Conservation (phyloP, 2,113 vertebrate genomes). For the Rissa tridactyla region DNA sequence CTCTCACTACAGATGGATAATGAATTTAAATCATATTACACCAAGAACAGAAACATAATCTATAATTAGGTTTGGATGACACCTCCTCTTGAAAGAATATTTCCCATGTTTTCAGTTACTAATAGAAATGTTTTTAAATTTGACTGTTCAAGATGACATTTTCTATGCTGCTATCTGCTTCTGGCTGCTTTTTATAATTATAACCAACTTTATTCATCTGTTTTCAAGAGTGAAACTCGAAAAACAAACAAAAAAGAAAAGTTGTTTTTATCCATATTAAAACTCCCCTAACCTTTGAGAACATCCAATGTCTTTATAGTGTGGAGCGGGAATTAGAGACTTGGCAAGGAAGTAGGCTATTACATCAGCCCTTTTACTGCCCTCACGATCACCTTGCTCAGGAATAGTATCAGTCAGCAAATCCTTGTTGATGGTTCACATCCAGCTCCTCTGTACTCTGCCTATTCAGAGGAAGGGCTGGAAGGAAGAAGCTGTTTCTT, state of each 20-base stretch:
- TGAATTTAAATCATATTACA: constrained; percentile 30
- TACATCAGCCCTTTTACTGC: not conserved
- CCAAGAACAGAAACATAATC: not conserved
- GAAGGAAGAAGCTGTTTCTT: not conserved
- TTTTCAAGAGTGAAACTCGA: not conserved
- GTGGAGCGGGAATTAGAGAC: not conserved
- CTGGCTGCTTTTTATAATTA: not conserved
- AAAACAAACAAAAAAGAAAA: not conserved
- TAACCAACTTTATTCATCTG: not conserved
- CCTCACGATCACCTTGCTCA: not conserved
- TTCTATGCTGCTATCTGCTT: not conserved
- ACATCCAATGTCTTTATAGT: not conserved
- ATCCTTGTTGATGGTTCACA: not conserved
- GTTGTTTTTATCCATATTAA: not conserved
- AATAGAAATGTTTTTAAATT: constrained; percentile 24
- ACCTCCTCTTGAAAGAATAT: not conserved
- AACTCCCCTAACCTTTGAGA: not conserved
- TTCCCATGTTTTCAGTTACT: constrained; percentile 1
- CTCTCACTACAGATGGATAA: not conserved
- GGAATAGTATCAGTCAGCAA: not conserved
- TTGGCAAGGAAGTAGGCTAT: not conserved
- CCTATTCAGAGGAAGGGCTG: not conserved
- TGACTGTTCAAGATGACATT: not conserved
- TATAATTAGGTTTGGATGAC: not conserved
- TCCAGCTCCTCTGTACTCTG: not conserved